Base-by-base conservation (phyloP, 2,797 vertebrate species). In the Percopsis omiscomaycus region DNA sequence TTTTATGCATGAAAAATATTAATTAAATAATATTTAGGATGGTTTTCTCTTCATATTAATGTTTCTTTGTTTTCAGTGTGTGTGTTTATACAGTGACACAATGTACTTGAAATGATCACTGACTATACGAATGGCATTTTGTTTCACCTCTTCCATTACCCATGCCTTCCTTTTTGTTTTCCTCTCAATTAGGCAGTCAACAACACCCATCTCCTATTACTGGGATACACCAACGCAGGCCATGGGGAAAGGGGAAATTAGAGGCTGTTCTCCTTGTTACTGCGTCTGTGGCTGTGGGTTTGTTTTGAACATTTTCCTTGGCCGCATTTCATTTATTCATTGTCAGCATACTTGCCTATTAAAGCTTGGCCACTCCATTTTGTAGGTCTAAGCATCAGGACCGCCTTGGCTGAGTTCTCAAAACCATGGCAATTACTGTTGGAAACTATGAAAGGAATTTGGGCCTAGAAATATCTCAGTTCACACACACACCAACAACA, bases 111-210 rank as follows among this genome's bases (percentile, higher is more conserved):
- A 89, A 89, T 75, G 79, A 86, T 86, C 71, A 73, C 78, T 74
- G 73, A 69, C 79, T 86, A 81, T 86, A 82, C 80, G 82, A 88
- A 88, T 86, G 82, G 80, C 79, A 84, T 86, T 82, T 85, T 75
- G 30, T 53, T 68, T 89, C 85, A 83, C 84, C 87, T 89, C 84
- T 85, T 66, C 84, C 82, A 88, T 91, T 90, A 90, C 85, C 84
- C 84, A 71, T 79, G 74, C 80, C 82, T 84, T 84, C 88, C 82
- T 80, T 78, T 89, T 89, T 86, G 78, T 86, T 88, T 87, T 87
- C 84, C 81, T 84, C 84, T 89, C 85, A 88, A 90, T 88, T 90
- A 91, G 73, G 66, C 79, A 83, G 75, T 76, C 73, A 88, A 83
- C 82, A 88, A 86, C 83, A 84, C 71, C 77, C 78, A 84, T 81